Conservation (phyloP, 2,888 invertebrate genomes). For the Dendrolimus pini region DNA sequence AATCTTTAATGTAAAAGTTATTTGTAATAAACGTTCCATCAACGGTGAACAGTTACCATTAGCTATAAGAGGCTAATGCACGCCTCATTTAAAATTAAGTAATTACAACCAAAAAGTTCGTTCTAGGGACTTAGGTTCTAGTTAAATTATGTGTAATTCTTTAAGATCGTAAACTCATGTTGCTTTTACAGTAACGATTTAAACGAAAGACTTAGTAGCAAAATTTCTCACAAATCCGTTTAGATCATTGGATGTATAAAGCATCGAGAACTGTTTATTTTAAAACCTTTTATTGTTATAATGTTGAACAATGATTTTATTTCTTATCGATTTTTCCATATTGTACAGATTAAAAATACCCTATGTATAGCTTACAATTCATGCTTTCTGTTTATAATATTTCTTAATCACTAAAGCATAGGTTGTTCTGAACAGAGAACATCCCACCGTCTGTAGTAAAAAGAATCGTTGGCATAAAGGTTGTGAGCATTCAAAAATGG, state of each 20-base stretch:
- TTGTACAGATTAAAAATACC: too few species aligned
- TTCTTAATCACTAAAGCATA: too few species aligned
- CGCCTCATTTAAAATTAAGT: constrained; percentile 50
- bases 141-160: constrained; percentile 25
- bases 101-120: constrained; percentile 75
- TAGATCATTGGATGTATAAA: not conserved
- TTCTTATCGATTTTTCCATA: not conserved
- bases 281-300: not conserved
- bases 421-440: too few species aligned
- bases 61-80: constrained; percentile 46
- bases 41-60: constrained; percentile 76
- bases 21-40: constrained; percentile 66
- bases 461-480: not conserved
- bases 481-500: constrained; percentile 8
- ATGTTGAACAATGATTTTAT: not conserved
- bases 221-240: not conserved
- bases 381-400: too few species aligned
- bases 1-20: constrained; percentile 58
- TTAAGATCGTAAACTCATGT: constrained; percentile 12
- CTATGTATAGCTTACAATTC: too few species aligned
- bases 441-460: too few species aligned
- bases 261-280: too few species aligned
- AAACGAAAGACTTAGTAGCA: not conserved
- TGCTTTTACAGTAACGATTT: constrained; percentile 38
- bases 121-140: constrained; percentile 75